Evolutionary conservation across 2,113 vertebrate genomes (phyloP).

Genomic region (Leptobrachium leishanense): DNA sequence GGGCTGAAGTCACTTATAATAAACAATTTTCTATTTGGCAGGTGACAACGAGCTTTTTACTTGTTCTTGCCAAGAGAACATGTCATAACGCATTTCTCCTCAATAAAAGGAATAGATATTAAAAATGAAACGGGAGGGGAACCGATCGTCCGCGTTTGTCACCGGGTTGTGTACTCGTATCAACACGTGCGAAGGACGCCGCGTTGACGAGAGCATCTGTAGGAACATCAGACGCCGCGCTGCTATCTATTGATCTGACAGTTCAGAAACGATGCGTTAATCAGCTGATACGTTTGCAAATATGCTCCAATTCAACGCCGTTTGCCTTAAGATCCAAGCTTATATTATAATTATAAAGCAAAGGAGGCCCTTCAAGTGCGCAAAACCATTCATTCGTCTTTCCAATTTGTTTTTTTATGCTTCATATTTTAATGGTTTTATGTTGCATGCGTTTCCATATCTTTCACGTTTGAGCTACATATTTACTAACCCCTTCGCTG

Average conservation of each 20-base stretch:
- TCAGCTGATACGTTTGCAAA: background rate
- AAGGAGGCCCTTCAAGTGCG: too few species aligned
- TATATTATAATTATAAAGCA: too few species aligned
- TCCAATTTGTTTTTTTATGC: too few species aligned
- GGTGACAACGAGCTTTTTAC: slow-evolving; percentile 61
- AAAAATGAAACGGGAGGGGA: slow-evolving; percentile 26
- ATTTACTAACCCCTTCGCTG: too few species aligned
- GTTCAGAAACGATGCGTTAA: background rate
- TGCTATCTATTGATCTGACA: background rate
- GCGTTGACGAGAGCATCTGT: slow-evolving; percentile 1
- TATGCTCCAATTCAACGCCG: background rate
- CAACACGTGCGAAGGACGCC: background rate
- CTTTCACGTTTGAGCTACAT: too few species aligned
- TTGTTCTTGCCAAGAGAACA: slow-evolving; percentile 51
- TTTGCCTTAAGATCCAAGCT: background rate
- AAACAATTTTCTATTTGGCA: slow-evolving; percentile 69
- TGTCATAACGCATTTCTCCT: slow-evolving; percentile 58
- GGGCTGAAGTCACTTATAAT: slow-evolving; percentile 73
- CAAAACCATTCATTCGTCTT: too few species aligned
- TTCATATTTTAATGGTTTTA: too few species aligned
- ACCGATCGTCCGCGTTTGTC: slow-evolving; percentile 31
- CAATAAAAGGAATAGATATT: slow-evolving; percentile 46
- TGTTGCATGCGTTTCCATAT: too few species aligned
- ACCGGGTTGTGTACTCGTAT: background rate
- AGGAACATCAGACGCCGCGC: slow-evolving; percentile 8